These are phyloP conservation scores for Gallinago undulata DNA, from an alignment of 2,113 vertebrate species.

Conservation along the genomic window DNA sequence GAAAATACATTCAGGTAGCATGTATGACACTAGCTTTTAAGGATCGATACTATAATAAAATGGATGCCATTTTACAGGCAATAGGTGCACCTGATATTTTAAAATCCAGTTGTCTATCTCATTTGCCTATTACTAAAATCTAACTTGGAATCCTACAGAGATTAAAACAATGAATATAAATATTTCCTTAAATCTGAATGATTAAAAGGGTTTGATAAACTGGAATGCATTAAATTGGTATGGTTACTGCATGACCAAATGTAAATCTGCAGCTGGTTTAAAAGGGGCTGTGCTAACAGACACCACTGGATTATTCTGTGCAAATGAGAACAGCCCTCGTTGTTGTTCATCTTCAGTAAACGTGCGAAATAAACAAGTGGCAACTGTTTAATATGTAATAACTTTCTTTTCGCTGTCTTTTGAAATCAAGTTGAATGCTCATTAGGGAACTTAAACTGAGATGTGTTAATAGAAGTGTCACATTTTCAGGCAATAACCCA, in stretches of 20 bases:
- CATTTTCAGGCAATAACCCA: background rate
- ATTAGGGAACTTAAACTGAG: background rate
- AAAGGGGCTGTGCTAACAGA: background rate
- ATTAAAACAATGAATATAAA: background rate
- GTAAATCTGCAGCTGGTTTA: background rate
- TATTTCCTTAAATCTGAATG: background rate
- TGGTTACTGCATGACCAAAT: background rate
- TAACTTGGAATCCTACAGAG: background rate
- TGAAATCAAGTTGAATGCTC: constrained; percentile 30
- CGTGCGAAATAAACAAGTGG: constrained; percentile 1
- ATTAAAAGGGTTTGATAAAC: background rate
- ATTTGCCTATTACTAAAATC: background rate
- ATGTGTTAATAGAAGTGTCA: background rate
- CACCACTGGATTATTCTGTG: background rate
- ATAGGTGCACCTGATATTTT: background rate
- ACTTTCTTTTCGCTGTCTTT: constrained; percentile 16
- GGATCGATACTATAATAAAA: background rate
- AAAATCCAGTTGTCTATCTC: background rate
- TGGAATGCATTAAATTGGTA: background rate
- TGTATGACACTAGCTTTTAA: background rate
- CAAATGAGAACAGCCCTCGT: background rate
- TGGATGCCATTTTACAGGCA: background rate
- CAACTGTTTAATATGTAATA: constrained; percentile 42
- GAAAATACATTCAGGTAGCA: background rate
- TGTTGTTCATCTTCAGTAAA: background rate